phyloP scores from a whole-genome alignment of 2,888 invertebrate species.

The Papilio protenor region DNA sequence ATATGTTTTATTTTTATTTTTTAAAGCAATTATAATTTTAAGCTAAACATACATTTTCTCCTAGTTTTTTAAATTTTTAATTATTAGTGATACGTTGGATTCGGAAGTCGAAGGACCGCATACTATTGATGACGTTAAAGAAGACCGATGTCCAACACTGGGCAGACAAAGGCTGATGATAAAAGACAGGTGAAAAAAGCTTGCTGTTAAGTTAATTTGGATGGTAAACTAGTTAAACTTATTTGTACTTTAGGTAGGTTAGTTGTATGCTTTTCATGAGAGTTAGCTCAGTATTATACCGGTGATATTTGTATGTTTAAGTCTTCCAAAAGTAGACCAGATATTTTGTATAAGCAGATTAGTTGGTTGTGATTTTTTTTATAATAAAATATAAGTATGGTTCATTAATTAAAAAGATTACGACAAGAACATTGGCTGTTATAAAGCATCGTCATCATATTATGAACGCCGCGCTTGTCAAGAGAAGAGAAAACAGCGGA shows the following conservation, averaged over 20 bases:
- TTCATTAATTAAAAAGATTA: background rate
- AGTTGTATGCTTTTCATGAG: background rate
- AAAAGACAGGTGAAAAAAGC: too few relatives aligned
- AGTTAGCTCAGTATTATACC: background rate
- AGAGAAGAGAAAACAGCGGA: slow-evolving; percentile 47
- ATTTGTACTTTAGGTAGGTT: background rate
- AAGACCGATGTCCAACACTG: too few relatives aligned
- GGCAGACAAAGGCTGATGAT: too few relatives aligned
- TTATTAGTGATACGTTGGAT: background rate
- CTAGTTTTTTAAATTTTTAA: background rate
- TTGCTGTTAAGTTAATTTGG: background rate
- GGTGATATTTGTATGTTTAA: background rate
- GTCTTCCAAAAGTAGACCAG: background rate
- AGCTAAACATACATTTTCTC: background rate
- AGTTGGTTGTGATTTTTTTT: background rate
- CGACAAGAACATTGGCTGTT: slow-evolving; percentile 16
- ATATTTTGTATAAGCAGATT: background rate
- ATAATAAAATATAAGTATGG: background rate
- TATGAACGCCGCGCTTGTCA: slow-evolving; percentile 38
- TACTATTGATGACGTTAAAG: too few relatives aligned
- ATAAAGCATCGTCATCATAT: slow-evolving; percentile 40
- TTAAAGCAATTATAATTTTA: background rate
- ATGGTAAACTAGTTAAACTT: too few relatives aligned
- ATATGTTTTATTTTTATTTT: background rate
- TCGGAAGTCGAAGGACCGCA: background rate